A percentile compares a stretch with the other conserved stretches of the same genome.
Conservation (phyloP, 2,888 invertebrate genomes). For the Dasysyrphus albostriatus region DNA sequence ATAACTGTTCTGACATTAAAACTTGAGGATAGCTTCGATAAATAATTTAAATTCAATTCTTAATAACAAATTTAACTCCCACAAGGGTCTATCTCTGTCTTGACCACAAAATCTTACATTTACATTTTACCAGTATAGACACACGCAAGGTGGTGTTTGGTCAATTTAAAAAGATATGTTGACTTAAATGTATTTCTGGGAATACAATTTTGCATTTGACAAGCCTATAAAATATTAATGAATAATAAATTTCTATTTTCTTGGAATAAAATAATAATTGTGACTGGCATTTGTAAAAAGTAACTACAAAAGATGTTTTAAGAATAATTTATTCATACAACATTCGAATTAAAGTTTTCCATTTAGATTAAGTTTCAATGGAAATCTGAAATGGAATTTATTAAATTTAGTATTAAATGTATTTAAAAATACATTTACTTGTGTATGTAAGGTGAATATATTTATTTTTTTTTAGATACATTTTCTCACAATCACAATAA, state of each 20-base stretch:
- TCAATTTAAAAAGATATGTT: background rate
- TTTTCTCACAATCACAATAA: too few relatives aligned
- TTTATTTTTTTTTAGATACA: too few relatives aligned
- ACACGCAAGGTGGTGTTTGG: background rate
- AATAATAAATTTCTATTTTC: background rate
- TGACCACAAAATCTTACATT: background rate
- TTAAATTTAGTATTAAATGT: too few relatives aligned
- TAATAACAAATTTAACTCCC: background rate
- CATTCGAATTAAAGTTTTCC: background rate
- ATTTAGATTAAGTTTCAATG: background rate
- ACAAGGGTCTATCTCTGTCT: background rate
- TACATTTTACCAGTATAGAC: background rate
- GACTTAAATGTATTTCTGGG: background rate
- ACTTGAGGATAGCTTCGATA: background rate
- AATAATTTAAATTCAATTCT: slow-evolving; percentile 4
- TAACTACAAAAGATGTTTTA: background rate
- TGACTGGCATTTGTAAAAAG: background rate
- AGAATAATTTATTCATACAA: background rate
- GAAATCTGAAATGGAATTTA: too few relatives aligned
- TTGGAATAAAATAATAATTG: background rate
- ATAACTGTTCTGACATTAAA: background rate
- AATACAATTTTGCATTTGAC: background rate
- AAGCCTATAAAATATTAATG: too few relatives aligned
- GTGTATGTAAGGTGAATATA: too few relatives aligned
- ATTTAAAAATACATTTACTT: too few relatives aligned